A percentile compares a stretch with the other conserved stretches of the same genome.
phyloP scores from a whole-genome alignment of 2,113 vertebrate genomes.

The Hippopotamus amphibius region DNA sequence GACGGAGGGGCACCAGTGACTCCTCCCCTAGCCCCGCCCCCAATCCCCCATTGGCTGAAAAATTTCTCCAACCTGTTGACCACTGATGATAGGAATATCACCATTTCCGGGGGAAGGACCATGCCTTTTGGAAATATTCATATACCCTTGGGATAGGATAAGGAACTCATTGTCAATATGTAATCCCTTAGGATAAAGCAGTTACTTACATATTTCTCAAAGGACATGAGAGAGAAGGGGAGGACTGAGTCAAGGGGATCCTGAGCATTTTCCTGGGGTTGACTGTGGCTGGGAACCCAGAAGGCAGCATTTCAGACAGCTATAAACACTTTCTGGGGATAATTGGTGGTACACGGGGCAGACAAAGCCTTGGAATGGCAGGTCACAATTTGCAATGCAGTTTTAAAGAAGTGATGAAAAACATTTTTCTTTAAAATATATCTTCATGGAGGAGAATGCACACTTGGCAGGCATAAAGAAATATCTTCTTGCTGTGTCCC shows the following conservation, averaged over 20 bases:
- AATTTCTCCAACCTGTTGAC: neutral
- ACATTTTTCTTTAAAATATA: neutral
- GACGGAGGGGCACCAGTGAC: neutral
- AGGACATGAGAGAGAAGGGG: neutral
- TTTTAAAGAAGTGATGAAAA: conserved; percentile 19
- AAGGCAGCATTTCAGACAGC: neutral
- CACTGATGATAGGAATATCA: neutral
- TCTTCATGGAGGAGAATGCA: neutral
- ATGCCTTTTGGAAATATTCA: neutral
- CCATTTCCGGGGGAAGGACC: neutral
- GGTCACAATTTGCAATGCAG: neutral
- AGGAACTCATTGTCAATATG: neutral
- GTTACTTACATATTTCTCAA: neutral
- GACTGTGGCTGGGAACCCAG: neutral
- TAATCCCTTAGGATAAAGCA: neutral
- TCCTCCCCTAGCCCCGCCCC: too few species aligned
- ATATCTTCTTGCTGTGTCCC: neutral
- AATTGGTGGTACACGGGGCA: neutral
- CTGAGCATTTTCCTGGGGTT: neutral
- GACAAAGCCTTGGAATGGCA: neutral
- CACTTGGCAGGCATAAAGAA: neutral
- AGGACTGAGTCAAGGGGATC: neutral
- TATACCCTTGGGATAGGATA: neutral
- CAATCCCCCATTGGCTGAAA: neutral
- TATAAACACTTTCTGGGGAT: neutral